phyloP scores from a whole-genome alignment of 2,888 invertebrate species.

The Tanytarsus gracilentus region DNA sequence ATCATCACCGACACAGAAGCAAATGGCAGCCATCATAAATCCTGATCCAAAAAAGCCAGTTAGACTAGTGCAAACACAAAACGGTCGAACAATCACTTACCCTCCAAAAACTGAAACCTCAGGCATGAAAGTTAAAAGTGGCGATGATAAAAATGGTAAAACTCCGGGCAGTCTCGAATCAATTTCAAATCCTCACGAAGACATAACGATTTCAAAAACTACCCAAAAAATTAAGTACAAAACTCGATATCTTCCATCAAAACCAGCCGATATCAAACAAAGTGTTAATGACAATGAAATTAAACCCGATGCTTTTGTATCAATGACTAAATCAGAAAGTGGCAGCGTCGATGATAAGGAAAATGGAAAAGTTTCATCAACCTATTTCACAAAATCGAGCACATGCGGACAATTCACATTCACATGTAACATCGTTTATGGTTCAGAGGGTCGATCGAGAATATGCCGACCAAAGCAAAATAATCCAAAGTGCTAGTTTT shows the following conservation, averaged over 20 bases:
- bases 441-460: conserved; percentile 66
- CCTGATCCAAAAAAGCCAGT: conserved; percentile 35
- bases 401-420: conserved; percentile 82
- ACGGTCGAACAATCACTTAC: conserved; percentile 34
- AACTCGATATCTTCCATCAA: conserved; percentile 22
- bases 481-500: conserved; percentile 53
- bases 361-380: conserved; percentile 64
- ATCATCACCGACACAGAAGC: conserved; percentile 38
- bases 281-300: conserved; percentile 36
- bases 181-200: conserved; percentile 36
- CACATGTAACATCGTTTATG: conserved; percentile 70
- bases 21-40: conserved; percentile 36
- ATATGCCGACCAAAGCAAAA: conserved; percentile 71
- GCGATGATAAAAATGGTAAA: conserved; percentile 33
- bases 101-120: neutral
- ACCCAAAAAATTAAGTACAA: conserved; percentile 25
- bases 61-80: conserved; percentile 40
- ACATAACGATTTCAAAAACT: conserved; percentile 37
- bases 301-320: conserved; percentile 56
- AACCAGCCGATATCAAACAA: conserved; percentile 10
- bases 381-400: conserved; percentile 77
- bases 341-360: conserved; percentile 53
- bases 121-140: conserved; percentile 35
- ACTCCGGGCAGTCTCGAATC: conserved; percentile 41
- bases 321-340: conserved; percentile 70